A percentile compares a stretch with the other conserved stretches of the same genome.
These are phyloP conservation scores for Tylochromis polylepis DNA, from an alignment of 2,113 vertebrate genomes.

Conservation along the genomic window DNA sequence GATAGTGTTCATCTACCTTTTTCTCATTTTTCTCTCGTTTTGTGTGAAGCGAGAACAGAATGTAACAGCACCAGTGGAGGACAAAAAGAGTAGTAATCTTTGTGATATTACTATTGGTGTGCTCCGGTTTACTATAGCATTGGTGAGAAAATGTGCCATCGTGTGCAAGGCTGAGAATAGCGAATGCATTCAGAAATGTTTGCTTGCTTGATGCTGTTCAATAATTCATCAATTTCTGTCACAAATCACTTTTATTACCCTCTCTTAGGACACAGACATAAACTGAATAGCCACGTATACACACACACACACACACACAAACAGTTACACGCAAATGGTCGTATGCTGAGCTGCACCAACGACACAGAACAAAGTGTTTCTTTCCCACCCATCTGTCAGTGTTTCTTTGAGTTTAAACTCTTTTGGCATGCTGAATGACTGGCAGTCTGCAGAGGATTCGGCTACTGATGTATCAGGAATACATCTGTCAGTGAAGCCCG, in stretches of 20 bases:
- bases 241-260: conserved; percentile 33
- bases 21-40: neutral
- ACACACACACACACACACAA: neutral
- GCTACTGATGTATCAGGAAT: conserved; percentile 31
- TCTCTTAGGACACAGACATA: neutral
- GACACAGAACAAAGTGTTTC: neutral
- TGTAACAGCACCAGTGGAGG: neutral
- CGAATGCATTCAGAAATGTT: conserved; percentile 5
- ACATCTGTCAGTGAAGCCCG: conserved; percentile 32
- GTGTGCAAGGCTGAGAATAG: neutral
- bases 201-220: conserved; percentile 19
- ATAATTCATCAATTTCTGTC: conserved; percentile 52
- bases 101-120: neutral
- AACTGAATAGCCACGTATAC: neutral
- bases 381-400: conserved; percentile 6
- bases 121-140: neutral
- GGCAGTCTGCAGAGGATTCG: conserved; percentile 24
- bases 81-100: neutral
- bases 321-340: neutral
- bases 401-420: conserved; percentile 28
- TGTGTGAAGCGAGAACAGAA: neutral
- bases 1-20: neutral
- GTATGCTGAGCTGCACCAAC: neutral
- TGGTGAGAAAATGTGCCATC: neutral
- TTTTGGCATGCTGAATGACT: conserved; percentile 32